Evolutionary conservation across 1,140 invertebrate genomes (phyloP), one percentile per base, ranked within the genome.

Genomic region (Magallana angulata): DNA sequence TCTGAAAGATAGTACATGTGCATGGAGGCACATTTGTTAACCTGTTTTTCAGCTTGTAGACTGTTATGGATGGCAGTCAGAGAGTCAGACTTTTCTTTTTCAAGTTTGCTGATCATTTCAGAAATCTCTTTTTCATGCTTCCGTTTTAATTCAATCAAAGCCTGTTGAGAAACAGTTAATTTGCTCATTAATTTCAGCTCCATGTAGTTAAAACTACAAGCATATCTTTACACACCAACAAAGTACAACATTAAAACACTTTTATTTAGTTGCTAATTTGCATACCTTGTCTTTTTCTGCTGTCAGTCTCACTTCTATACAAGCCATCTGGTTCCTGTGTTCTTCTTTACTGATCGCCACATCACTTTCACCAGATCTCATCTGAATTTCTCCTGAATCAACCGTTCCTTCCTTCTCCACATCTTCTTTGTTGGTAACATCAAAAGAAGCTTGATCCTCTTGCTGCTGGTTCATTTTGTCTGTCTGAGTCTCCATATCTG

Each of bases 41-140:
- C 93, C 93, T 95, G 94, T 91, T 95, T 92, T 88, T 96, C 96
- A 89, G 95, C 95, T 88, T 96, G 90, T 4, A 90, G 62, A 86
- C 89, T 91, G 62, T 89, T 91, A 62, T 91, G 91, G 7, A 91
- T 57, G 24, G 84, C 86, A 7, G 58, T 85, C 56, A 90, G 59
- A 57, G 90, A 86, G 68, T 92, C 91, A 30, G 91, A 91, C 80
- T 88, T 91, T 48, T 93, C 90, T 86, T 90, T 92, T 86, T 93
- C 87, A 16, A 91, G 88, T 57, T 89, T 88, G 60, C 83, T 14
- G 36, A 90, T 87, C 12, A 92, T 64, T 8, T 88, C 60, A 64
- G 83, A 85, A 59, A 92, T 89, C 81, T 90, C 85, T 59, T 56
- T 86, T 82, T 92, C 86, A 76, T 90, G 89, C 48, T 90, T 18